Evolutionary conservation across 1,140 invertebrate species (phyloP), one percentile per base, ranked within the genome.

Genomic region (Mactra quadrangularis): DNA sequence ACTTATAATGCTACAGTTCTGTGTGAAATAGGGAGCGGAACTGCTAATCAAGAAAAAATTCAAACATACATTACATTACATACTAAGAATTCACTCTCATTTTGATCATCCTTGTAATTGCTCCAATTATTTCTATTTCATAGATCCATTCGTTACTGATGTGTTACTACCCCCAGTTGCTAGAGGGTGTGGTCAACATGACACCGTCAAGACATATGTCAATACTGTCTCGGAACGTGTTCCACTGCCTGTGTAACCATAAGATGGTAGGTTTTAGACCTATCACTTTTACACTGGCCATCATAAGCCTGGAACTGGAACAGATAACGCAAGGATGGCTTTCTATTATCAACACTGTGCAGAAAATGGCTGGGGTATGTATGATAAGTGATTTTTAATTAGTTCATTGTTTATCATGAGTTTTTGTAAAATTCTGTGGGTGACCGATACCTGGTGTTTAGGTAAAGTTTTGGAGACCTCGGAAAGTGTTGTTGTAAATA

Each of bases 131-230:
- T 31, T 13, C 15, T 72, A 7, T 41, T 59, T 71, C 60, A 19
- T 83, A 93, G 92, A 89, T 92, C 84, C 91, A 93, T 86, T 88
- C 87, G 47, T 62, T 92, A 78, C 55, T 92, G 64, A 83, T 93
- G 84, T 87, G 81, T 86, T 89, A 88, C 84, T 86, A 90, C 85
- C 92, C 92, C 86, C 85, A 90, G 82, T 89, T 92, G 85, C 83
- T 93, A 52, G 79, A 88, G 62, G 86, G 85, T 60, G 88, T 90
- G 84, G 83, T 71, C 29, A 62, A 90, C 85, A 87, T 92, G 91
- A 91, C 88, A 71, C 91, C 90, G 66, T 90, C 89, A 71, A 85
- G 88, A 38, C 91, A 92, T 79, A 82, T 93, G 77, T 72, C 87
- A 17, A 60, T 87, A 19, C 71, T 92, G 57, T 90, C 88, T 50